Evolutionary conservation across 2,113 vertebrate species (phyloP).

Genomic region (Furnarius figulus): DNA sequence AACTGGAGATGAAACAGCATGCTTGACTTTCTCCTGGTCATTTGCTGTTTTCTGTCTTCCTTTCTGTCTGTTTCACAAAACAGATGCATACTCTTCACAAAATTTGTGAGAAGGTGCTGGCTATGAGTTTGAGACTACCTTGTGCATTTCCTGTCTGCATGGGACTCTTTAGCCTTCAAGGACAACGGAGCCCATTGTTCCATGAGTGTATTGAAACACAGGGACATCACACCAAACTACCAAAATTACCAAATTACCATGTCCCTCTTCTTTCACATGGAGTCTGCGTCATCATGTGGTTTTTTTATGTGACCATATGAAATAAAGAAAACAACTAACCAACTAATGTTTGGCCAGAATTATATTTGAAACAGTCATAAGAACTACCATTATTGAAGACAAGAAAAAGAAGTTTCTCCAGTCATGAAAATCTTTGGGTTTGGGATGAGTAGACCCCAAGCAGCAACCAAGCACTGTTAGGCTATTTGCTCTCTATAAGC

Average conservation of each 20-base stretch:
- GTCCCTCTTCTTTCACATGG: background rate
- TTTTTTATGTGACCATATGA: background rate
- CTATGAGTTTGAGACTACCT: background rate
- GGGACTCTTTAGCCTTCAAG: background rate
- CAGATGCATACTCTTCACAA: background rate
- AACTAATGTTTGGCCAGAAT: background rate
- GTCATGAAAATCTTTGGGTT: background rate
- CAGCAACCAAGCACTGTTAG: background rate
- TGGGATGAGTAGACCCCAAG: background rate
- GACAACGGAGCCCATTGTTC: background rate
- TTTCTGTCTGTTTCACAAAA: background rate
- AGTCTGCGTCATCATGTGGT: background rate
- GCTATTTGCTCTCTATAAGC: background rate
- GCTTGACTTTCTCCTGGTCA: background rate
- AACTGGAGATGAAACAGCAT: background rate
- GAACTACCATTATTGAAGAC: background rate
- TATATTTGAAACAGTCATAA: background rate
- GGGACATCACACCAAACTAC: background rate
- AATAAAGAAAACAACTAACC: background rate
- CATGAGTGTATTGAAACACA: background rate
- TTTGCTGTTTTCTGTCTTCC: background rate
- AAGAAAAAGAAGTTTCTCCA: background rate
- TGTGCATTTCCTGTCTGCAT: background rate
- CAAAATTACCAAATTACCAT: background rate
- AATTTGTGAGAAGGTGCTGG: background rate